A percentile compares a stretch with the other conserved stretches of the same genome.
phyloP scores from a whole-genome alignment of 2,888 invertebrate genomes.

The Plusia festucae region DNA sequence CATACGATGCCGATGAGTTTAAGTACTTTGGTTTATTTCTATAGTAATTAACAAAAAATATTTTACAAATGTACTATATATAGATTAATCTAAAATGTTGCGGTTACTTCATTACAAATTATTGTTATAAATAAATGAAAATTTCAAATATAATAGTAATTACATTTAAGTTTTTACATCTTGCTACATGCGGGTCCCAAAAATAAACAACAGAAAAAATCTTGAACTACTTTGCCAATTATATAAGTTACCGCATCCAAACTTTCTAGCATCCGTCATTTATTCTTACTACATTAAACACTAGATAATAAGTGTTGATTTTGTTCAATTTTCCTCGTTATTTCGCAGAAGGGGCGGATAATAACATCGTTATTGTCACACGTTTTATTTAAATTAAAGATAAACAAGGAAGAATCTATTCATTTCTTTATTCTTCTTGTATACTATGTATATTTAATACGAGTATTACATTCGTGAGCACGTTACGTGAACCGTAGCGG shows the following conservation, averaged over 20 bases:
- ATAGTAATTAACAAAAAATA: too few relatives aligned
- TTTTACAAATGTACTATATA: too few relatives aligned
- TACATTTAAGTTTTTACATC: too few relatives aligned
- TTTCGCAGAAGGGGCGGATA: conserved; percentile 56
- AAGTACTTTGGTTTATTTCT: too few relatives aligned
- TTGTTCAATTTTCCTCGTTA: conserved; percentile 70
- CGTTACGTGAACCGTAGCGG: background rate
- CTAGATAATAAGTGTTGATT: conserved; percentile 72
- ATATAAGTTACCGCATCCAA: conserved; percentile 31
- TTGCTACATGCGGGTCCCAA: too few relatives aligned
- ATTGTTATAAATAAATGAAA: too few relatives aligned
- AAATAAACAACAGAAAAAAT: too few relatives aligned
- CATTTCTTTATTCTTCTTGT: conserved; percentile 18
- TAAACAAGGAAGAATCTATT: conserved; percentile 38
- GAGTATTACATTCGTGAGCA: background rate
- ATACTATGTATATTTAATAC: conserved; percentile 27
- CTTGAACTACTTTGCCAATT: too few relatives aligned
- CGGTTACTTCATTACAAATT: too few relatives aligned
- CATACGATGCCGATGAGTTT: too few relatives aligned
- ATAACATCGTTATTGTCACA: conserved; percentile 52
- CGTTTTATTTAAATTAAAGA: conserved; percentile 58
- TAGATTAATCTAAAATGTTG: too few relatives aligned
- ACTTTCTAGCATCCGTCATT: conserved; percentile 15
- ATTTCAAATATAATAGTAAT: too few relatives aligned
- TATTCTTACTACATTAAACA: conserved; percentile 70